Evolutionary conservation across 2,888 invertebrate genomes (phyloP).

Genomic region (Calliopum simillimum): DNA sequence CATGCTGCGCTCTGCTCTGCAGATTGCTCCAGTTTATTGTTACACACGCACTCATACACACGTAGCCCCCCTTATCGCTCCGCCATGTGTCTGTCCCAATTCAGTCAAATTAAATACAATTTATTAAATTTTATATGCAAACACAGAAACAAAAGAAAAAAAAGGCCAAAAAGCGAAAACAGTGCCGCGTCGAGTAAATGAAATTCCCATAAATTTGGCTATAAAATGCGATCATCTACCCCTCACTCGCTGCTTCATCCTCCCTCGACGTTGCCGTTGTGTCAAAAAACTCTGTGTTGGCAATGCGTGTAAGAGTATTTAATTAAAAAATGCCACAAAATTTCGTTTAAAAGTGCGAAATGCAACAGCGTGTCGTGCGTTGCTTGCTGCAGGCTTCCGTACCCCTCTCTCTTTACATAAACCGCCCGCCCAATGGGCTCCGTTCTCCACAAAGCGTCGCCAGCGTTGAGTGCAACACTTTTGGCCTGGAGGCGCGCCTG

Average conservation of each 20-base stretch:
- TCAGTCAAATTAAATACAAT: conserved; percentile 32
- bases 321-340: conserved; percentile 48
- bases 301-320: conserved; percentile 46
- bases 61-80: too few relatives aligned
- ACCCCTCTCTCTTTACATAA: neutral
- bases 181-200: conserved; percentile 41
- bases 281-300: neutral
- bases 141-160: conserved; percentile 15
- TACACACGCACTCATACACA: too few relatives aligned
- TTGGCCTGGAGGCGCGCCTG: neutral
- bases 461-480: conserved; percentile 10
- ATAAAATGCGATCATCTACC: conserved; percentile 30
- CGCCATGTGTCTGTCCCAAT: neutral
- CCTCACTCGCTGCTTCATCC: conserved; percentile 5
- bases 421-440: neutral
- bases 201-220: conserved; percentile 47
- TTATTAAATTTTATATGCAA: conserved; percentile 33
- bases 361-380: conserved; percentile 41
- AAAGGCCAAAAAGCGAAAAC: neutral
- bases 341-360: conserved; percentile 46
- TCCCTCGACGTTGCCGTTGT: neutral
- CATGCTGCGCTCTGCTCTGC: neutral
- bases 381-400: conserved; percentile 19
- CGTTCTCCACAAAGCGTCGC: neutral
- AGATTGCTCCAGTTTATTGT: conserved; percentile 6